These are phyloP conservation scores for Oreochromis mossambicus DNA, from an alignment of 2,797 vertebrate species.

Conservation along the genomic window DNA sequence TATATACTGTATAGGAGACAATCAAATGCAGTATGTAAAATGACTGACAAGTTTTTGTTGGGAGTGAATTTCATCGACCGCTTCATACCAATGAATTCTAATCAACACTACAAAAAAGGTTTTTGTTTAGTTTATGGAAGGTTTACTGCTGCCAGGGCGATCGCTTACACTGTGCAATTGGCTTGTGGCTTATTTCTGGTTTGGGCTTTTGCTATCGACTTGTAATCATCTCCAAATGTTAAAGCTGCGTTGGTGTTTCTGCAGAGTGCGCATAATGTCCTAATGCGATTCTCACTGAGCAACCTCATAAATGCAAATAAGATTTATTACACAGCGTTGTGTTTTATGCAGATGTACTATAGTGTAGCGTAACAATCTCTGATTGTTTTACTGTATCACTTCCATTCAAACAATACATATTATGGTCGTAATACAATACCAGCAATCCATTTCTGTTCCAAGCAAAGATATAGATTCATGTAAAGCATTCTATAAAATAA, in stretches of 20 bases:
- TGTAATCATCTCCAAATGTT: constrained; percentile 24
- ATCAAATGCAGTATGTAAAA: not conserved
- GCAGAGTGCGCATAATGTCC: constrained; percentile 20
- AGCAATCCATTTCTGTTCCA: constrained; percentile 21
- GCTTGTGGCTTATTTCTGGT: constrained; percentile 9
- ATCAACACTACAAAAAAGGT: not conserved
- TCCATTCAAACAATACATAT: not conserved
- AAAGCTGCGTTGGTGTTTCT: not conserved
- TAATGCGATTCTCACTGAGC: constrained; percentile 18
- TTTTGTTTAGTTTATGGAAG: not conserved
- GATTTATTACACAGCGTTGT: not conserved
- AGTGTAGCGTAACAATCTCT: not conserved
- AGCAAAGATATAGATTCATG: constrained; percentile 13
- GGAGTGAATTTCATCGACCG: not conserved
- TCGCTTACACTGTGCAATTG: not conserved
- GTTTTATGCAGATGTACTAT: not conserved
- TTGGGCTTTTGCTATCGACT: constrained; percentile 5
- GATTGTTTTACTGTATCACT: constrained; percentile 6
- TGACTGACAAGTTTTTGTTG: not conserved
- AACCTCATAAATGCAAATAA: constrained; percentile 7
- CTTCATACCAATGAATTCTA: not conserved
- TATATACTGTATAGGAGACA: not conserved
- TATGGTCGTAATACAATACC: not conserved
- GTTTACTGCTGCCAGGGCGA: not conserved
- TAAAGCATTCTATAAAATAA: constrained; percentile 42